These are phyloP conservation scores for Crenichthys baileyi DNA, from an alignment of 2,797 vertebrate genomes.

Conservation along the genomic window DNA sequence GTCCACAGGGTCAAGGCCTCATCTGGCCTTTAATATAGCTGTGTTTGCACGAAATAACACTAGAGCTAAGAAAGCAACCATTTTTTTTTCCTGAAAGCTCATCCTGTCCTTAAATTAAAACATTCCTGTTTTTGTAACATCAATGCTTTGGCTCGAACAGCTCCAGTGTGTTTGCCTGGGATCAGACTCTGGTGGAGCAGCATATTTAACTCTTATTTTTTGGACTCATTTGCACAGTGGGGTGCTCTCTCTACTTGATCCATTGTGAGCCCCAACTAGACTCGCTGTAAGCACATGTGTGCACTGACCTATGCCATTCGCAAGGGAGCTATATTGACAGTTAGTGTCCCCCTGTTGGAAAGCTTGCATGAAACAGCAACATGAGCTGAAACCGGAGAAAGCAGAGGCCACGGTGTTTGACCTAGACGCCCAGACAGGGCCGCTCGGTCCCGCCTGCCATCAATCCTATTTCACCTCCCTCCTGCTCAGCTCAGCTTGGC, in stretches of 20 bases:
- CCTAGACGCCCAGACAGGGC: conserved; percentile 74
- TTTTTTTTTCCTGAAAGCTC: conserved; percentile 21
- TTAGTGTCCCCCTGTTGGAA: conserved; percentile 74
- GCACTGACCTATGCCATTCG: conserved; percentile 68
- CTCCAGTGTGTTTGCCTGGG: conserved; percentile 21
- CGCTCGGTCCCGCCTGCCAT: conserved; percentile 67
- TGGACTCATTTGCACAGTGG: conserved; percentile 56
- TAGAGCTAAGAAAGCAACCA: conserved; percentile 44
- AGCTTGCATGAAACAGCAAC: conserved; percentile 72
- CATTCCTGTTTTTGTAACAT: conserved; percentile 27
- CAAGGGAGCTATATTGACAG: conserved; percentile 72
- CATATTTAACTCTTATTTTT: conserved; percentile 59
- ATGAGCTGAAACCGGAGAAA: conserved; percentile 75
- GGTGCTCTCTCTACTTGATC: conserved; percentile 50
- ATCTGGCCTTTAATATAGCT: conserved; percentile 67
- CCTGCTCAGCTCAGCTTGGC: conserved; percentile 26
- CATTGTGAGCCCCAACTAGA: conserved; percentile 49
- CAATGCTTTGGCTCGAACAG: conserved; percentile 16
- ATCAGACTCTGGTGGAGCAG: conserved; percentile 30
- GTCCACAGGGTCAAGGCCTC: conserved; percentile 70
- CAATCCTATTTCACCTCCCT: conserved; percentile 50
- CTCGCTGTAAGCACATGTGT: conserved; percentile 60
- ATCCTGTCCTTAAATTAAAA: conserved; percentile 40
- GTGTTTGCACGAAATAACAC: conserved; percentile 47
- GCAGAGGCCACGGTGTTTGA: conserved; percentile 70